Conservation (phyloP, 2,797 vertebrate species). For the Argyrosomus regius region DNA sequence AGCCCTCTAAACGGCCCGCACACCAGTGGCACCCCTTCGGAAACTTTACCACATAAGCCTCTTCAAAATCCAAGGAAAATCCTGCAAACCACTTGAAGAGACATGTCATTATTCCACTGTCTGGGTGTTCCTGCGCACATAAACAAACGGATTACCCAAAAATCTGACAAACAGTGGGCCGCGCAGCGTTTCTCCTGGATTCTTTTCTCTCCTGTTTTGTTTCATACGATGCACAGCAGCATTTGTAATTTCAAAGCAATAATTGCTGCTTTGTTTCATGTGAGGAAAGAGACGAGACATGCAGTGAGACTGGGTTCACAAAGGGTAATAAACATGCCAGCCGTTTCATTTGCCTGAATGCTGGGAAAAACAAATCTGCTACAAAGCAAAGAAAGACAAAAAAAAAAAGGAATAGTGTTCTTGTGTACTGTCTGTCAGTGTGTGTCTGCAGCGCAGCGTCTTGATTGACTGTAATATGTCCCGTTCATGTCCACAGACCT, state of each 20-base stretch:
- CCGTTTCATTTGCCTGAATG: conserved; percentile 55
- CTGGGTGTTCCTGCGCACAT: conserved; percentile 66
- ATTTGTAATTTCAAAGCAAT: conserved; percentile 59
- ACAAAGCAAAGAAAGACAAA: conserved; percentile 7
- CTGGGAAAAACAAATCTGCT: conserved; percentile 56
- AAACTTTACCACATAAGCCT: conserved; percentile 59
- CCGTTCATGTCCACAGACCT: conserved; percentile 38
- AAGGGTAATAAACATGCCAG: conserved; percentile 59
- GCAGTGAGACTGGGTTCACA: conserved; percentile 45
- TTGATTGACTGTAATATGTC: conserved; percentile 59
- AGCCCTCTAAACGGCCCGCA: neutral
- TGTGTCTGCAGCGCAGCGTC: conserved; percentile 37
- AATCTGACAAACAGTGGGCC: conserved; percentile 63
- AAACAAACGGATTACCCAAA: conserved; percentile 73
- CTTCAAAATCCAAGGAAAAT: conserved; percentile 65
- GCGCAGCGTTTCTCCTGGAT: conserved; percentile 30
- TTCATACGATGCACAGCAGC: conserved; percentile 20
- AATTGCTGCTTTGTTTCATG: conserved; percentile 52
- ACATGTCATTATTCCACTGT: conserved; percentile 68
- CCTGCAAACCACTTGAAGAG: conserved; percentile 66
- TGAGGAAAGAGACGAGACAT: conserved; percentile 28
- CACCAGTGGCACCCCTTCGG: conserved; percentile 18
- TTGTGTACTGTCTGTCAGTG: conserved; percentile 48
- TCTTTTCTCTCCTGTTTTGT: neutral
- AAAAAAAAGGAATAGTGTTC: conserved; percentile 9